Conservation (phyloP, 2,797 vertebrate genomes). For the Phrynocephalus vlangalii region DNA sequence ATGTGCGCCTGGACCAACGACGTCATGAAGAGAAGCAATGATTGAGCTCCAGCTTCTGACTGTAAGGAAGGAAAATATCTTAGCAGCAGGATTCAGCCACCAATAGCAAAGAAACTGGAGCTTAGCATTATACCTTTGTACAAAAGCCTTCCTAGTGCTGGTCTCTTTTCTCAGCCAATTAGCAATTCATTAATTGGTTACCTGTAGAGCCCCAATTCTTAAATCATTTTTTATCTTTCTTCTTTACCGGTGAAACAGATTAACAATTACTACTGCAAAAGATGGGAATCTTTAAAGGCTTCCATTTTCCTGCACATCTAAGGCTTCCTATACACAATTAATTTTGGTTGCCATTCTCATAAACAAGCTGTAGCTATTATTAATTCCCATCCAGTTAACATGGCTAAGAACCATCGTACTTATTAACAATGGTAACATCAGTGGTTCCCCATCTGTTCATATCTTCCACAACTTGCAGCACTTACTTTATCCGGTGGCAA, state of each 20-base stretch:
- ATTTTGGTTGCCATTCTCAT: not conserved
- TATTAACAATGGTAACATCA: not conserved
- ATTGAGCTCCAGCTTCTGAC: not conserved
- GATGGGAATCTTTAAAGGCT: slow-evolving; percentile 40
- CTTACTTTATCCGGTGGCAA: not conserved
- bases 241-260: slow-evolving; percentile 47
- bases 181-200: slow-evolving; percentile 60
- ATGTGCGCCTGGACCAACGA: not conserved
- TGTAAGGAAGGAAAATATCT: not conserved
- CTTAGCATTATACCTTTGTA: not conserved
- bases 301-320: not conserved
- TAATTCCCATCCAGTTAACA: not conserved
- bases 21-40: not conserved
- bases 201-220: slow-evolving; percentile 30
- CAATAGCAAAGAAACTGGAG: slow-evolving; percentile 2
- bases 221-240: slow-evolving; percentile 54
- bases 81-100: slow-evolving; percentile 16
- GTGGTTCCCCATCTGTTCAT: not conserved
- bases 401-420: not conserved
- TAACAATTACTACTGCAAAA: slow-evolving; percentile 46
- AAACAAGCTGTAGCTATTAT: not conserved
- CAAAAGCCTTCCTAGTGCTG: slow-evolving; percentile 17
- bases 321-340: not conserved
- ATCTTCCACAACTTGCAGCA: not conserved
- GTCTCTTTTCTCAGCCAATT: slow-evolving; percentile 49